These are phyloP conservation scores for Corella eumyota DNA, from an alignment of 23 tunicate genomes.

Conservation along the genomic window DNA sequence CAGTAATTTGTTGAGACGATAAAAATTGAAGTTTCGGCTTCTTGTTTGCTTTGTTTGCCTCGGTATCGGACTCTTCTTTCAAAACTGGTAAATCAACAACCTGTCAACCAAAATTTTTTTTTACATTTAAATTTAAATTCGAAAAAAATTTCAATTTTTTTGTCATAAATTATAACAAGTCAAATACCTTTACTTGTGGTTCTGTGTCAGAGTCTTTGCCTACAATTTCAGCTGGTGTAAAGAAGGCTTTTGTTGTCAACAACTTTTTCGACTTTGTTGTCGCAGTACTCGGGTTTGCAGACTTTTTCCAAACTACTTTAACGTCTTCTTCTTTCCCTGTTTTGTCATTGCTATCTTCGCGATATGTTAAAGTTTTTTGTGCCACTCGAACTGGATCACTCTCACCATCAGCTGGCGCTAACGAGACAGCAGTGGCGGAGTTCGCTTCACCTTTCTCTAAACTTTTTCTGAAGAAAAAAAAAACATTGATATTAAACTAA, in stretches of 20 bases:
- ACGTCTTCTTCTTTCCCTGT: conserved; percentile 19
- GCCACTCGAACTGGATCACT: conserved; percentile 12
- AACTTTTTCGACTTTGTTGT: conserved; percentile 11
- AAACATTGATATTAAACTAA: no score
- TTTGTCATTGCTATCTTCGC: conserved; percentile 10
- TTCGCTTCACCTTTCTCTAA: no score
- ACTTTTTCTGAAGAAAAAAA: no score
- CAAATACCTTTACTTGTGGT: background rate
- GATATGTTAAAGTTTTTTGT: conserved; percentile 14
- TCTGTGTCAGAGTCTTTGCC: conserved; percentile 28
- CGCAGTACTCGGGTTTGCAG: conserved; percentile 9
- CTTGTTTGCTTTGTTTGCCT: conserved; percentile 5
- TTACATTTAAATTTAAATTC: background rate
- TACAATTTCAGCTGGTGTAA: conserved; percentile 48
- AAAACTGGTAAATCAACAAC: conserved; percentile 26
- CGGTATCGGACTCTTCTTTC: conserved; percentile 26
- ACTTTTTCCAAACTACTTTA: conserved; percentile 50
- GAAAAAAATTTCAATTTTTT: background rate
- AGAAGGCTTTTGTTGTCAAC: conserved; percentile 59
- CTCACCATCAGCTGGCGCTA: background rate
- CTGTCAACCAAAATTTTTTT: background rate
- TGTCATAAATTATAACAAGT: background rate
- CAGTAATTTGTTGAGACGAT: no score
- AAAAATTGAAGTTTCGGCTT: no score
- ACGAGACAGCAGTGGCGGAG: background rate